Percentiles rank a stretch among this genome's conserved stretches.
Conservation (phyloP, 2,888 invertebrate species). For the Lasioglossum pauxillum region DNA sequence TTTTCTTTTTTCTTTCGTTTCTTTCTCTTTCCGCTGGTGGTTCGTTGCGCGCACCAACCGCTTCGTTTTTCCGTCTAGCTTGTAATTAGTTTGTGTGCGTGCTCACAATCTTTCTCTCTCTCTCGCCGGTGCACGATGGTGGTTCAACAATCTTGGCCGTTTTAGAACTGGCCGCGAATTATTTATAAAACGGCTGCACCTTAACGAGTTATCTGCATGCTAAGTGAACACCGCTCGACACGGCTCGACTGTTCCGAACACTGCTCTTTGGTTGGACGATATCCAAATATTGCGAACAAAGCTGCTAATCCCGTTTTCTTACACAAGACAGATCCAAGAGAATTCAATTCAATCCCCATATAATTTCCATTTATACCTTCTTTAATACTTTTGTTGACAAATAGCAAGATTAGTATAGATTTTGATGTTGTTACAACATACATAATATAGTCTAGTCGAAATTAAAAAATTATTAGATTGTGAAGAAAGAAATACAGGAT, state of each 20-base stretch:
- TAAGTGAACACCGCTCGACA: slow-evolving; percentile 23
- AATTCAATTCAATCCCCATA: neutral
- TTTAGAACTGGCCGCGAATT: slow-evolving; percentile 50
- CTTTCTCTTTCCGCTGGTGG: neutral
- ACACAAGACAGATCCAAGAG: neutral
- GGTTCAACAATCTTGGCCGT: slow-evolving; percentile 47
- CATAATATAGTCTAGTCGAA: too few relatives aligned
- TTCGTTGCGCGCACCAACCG: neutral
- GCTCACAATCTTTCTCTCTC: slow-evolving; percentile 28
- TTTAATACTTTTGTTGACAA: too few relatives aligned
- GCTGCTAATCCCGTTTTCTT: neutral
- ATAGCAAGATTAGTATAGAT: too few relatives aligned
- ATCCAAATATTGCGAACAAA: neutral
- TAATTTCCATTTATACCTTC: too few relatives aligned
- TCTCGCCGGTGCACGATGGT: neutral
- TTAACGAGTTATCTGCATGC: slow-evolving; percentile 38
- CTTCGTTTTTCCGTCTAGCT: slow-evolving; percentile 29
- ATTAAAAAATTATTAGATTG: too few relatives aligned
- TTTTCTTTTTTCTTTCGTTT: slow-evolving; percentile 13
- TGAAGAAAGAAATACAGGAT: too few relatives aligned
- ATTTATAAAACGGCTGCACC: slow-evolving; percentile 48
- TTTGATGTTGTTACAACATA: too few relatives aligned
- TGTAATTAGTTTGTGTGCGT: slow-evolving; percentile 37
- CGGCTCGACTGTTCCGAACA: neutral
- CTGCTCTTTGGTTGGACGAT: neutral